Percentiles rank a stretch among this genome's conserved stretches.
phyloP scores from a whole-genome alignment of 2,888 invertebrate species.

The Leptinotarsa tumamoca region DNA sequence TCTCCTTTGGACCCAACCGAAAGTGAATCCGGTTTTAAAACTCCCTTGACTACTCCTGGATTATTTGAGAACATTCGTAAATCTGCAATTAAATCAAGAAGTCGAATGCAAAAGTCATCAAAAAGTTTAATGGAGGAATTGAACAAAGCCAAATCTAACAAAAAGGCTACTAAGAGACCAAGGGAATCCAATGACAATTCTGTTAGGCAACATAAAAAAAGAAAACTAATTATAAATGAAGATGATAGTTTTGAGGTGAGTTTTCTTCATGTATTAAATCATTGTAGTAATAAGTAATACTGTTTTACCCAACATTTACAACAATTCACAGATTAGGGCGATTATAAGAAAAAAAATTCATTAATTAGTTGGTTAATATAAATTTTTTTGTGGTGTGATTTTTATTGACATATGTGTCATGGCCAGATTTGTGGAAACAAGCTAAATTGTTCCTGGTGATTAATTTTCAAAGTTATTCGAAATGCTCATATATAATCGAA shows the following conservation, averaged over 20 bases:
- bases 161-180: slow-evolving; percentile 35
- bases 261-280: not conserved
- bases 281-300: no score
- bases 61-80: slow-evolving; percentile 50
- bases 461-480: no score
- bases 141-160: slow-evolving; percentile 19
- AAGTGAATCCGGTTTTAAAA: slow-evolving; percentile 46
- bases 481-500: no score
- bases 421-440: no score
- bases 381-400: no score
- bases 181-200: slow-evolving; percentile 42
- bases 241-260: slow-evolving; percentile 25
- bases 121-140: slow-evolving; percentile 30
- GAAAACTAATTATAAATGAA: slow-evolving; percentile 24
- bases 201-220: slow-evolving; percentile 34
- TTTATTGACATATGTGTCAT: no score
- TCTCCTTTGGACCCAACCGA: slow-evolving; percentile 30
- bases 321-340: no score
- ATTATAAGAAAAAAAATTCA: no score
- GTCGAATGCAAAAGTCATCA: slow-evolving; percentile 16
- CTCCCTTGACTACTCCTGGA: slow-evolving; percentile 51
- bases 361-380: no score
- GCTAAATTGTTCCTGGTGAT: no score
- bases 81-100: slow-evolving; percentile 46
- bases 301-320: no score